Evolutionary conservation across 2,113 vertebrate species (phyloP).

Genomic region (Gorilla gorilla): DNA sequence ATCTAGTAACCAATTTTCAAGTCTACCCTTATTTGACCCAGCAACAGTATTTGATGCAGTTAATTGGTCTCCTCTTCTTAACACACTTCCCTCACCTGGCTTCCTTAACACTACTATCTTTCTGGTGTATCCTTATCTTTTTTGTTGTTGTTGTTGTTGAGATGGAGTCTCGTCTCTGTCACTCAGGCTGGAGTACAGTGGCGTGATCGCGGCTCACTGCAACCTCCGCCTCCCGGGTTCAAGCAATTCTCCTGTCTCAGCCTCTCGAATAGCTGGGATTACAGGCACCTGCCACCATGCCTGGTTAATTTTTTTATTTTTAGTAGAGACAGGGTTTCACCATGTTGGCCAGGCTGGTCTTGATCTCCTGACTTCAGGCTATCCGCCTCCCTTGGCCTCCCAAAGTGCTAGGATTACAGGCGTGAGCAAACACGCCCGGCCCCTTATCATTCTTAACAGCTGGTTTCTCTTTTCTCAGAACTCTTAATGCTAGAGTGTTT

Average conservation of each 20-base stretch:
- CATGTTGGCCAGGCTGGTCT: background rate
- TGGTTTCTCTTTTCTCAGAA: background rate
- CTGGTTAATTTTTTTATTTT: background rate
- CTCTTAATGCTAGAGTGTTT: too few species aligned
- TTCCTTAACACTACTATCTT: fast-evolving
- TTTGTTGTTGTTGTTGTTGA: background rate
- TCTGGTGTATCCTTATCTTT: background rate
- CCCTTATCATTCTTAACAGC: fast-evolving
- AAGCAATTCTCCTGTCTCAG: background rate
- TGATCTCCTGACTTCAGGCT: background rate
- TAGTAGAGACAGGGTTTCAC: background rate
- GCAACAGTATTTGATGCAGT: background rate
- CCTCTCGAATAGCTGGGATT: background rate
- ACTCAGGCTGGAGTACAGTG: background rate
- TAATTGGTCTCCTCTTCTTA: fast-evolving
- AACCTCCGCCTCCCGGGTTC: background rate
- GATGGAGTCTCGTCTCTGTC: background rate
- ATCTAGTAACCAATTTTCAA: background rate
- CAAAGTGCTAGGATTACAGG: background rate
- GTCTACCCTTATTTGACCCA: background rate
- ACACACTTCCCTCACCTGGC: fast-evolving
- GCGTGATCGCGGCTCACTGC: fast-evolving
- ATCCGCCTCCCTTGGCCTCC: fast-evolving
- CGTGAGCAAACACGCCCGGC: fast-evolving
- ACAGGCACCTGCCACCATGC: background rate